Evolutionary conservation across 2,888 invertebrate species (phyloP).

Genomic region (Heterodera filipjevi): DNA sequence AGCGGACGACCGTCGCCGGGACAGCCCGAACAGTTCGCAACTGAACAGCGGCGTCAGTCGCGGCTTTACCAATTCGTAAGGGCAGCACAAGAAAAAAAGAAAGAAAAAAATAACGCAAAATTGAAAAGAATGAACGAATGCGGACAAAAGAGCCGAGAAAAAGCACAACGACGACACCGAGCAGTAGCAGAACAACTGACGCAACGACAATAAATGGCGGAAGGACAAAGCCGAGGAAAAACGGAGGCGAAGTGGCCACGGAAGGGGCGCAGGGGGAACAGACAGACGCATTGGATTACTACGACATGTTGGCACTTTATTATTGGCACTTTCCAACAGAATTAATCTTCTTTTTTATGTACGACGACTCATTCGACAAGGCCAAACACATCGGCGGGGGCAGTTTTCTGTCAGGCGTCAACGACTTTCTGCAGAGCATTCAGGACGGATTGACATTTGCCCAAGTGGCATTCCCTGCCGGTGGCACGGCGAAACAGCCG

Average conservation of each 20-base stretch:
- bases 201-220: constrained; percentile 15
- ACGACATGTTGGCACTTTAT: constrained; percentile 46
- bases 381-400: constrained; percentile 46
- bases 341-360: constrained; percentile 25
- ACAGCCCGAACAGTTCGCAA: background rate
- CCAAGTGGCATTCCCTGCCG: constrained; percentile 44
- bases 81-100: background rate
- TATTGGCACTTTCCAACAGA: background rate
- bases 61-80: constrained; percentile 36
- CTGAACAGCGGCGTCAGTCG: constrained; percentile 9
- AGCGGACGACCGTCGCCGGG: background rate
- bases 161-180: constrained; percentile 1
- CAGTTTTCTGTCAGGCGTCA: constrained; percentile 41
- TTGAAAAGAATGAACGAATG: constrained; percentile 28
- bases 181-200: background rate
- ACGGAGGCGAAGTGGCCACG: too few species aligned
- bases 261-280: constrained; percentile 35
- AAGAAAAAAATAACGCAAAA: background rate
- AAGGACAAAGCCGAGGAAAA: background rate
- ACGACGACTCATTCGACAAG: constrained; percentile 52
- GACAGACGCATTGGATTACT: constrained; percentile 46
- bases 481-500: background rate
- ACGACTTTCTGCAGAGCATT: constrained; percentile 46
- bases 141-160: background rate
- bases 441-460: constrained; percentile 49